Conservation (phyloP, 2,113 vertebrate species). For the Mobula hypostoma region DNA sequence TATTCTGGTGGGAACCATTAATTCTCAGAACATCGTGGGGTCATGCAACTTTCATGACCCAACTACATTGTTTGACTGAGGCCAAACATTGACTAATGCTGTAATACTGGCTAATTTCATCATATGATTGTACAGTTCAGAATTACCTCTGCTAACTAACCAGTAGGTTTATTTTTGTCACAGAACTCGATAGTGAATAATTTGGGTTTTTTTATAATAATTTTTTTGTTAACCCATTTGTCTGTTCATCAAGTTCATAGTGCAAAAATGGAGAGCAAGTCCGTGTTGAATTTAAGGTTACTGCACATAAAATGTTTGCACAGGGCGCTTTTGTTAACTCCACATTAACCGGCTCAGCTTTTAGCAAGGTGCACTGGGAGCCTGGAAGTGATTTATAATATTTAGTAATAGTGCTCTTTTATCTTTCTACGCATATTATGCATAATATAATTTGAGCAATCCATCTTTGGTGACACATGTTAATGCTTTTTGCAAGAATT, state of each 20-base stretch:
- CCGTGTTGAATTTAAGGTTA: not conserved
- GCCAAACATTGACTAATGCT: conserved; percentile 5
- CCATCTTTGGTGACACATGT: conserved; percentile 14
- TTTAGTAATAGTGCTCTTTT: conserved; percentile 14
- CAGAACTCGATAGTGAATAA: not conserved
- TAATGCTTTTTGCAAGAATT: conserved; percentile 23
- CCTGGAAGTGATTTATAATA: not conserved
- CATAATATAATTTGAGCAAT: conserved; percentile 26
- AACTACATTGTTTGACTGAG: not conserved
- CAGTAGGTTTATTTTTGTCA: conserved; percentile 1
- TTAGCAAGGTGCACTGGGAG: conserved; percentile 15
- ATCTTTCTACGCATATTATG: conserved; percentile 5
- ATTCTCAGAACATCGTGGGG: conserved; percentile 16
- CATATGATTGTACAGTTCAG: conserved; percentile 20
- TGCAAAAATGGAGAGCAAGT: not conserved
- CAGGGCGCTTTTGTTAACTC: not conserved
- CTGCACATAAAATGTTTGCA: conserved; percentile 6
- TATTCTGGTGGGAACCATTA: not conserved
- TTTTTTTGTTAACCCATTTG: not conserved
- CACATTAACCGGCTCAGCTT: not conserved
- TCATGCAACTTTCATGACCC: conserved; percentile 13
- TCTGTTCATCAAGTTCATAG: not conserved
- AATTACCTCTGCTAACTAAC: conserved; percentile 24
- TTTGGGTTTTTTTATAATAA: not conserved
- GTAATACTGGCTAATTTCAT: conserved; percentile 13